Percentiles rank a stretch among this genome's conserved stretches.
Evolutionary conservation across 2,113 vertebrate genomes (phyloP).

Genomic region (Cyanistes caeruleus): DNA sequence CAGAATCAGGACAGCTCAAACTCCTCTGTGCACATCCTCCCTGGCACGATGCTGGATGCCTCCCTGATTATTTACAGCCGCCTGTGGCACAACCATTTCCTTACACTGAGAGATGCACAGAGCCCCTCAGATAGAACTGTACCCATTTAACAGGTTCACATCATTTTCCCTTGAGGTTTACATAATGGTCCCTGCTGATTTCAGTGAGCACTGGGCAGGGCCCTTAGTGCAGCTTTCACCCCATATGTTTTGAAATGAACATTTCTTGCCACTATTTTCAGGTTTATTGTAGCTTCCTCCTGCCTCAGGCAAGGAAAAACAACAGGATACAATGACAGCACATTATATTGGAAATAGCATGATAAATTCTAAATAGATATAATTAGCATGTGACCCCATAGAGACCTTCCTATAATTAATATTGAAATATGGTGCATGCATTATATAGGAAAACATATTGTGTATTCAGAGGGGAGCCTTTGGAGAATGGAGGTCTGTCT

Average conservation of each 20-base stretch:
- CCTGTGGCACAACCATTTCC: background rate
- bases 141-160: background rate
- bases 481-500: background rate
- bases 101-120: background rate
- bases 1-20: background rate
- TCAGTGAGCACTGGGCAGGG: background rate
- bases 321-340: constrained; percentile 18
- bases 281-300: constrained; percentile 49
- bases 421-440: constrained; percentile 14
- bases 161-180: background rate
- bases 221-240: background rate
- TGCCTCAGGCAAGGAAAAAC: constrained; percentile 61
- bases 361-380: constrained; percentile 61
- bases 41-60: background rate
- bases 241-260: background rate
- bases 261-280: constrained; percentile 43
- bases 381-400: constrained; percentile 65
- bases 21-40: background rate
- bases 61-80: background rate
- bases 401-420: constrained; percentile 54
- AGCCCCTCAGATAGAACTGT: background rate
- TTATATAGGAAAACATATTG: constrained; percentile 13
- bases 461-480: background rate
- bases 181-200: background rate
- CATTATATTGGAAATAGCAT: constrained; percentile 17